A percentile compares a stretch with the other conserved stretches of the same genome.
Conservation (phyloP, 1,140 invertebrate species). For the Listronotus oregonensis region DNA sequence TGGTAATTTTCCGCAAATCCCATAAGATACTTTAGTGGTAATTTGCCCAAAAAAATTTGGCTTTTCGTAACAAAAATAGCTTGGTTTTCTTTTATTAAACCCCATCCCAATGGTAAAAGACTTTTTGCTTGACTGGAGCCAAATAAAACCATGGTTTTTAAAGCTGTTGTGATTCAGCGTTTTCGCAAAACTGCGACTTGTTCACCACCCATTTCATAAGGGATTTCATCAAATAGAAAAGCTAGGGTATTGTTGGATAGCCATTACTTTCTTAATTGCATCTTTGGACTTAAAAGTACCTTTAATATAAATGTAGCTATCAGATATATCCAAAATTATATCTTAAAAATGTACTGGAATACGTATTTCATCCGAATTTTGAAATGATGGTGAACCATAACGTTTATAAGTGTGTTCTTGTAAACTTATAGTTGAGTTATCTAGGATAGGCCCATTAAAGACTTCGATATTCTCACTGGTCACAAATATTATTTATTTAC, state of each 20-base stretch:
- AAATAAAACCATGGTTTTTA: neutral
- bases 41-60: conserved; percentile 14
- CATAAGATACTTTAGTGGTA: conserved; percentile 14
- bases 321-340: conserved; percentile 39
- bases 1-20: conserved; percentile 18
- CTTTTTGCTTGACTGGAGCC: neutral
- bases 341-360: too few species aligned
- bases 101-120: conserved; percentile 5
- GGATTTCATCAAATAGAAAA: conserved; percentile 11
- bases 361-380: too few species aligned
- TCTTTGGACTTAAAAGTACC: conserved; percentile 28
- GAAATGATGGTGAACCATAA: conserved; percentile 27
- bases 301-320: conserved; percentile 43
- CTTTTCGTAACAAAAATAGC: conserved; percentile 3
- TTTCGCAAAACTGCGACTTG: neutral
- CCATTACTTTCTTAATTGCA: neutral
- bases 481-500: neutral
- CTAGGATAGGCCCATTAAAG: neutral
- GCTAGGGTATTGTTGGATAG: conserved; percentile 10
- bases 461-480: conserved; percentile 7
- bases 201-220: neutral
- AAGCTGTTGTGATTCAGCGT: neutral
- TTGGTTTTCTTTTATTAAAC: conserved; percentile 1
- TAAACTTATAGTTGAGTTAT: conserved; percentile 11
- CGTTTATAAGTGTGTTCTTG: conserved; percentile 36